Evolutionary conservation across 1,140 invertebrate genomes (phyloP).

Genomic region (Glossosoma conforme): DNA sequence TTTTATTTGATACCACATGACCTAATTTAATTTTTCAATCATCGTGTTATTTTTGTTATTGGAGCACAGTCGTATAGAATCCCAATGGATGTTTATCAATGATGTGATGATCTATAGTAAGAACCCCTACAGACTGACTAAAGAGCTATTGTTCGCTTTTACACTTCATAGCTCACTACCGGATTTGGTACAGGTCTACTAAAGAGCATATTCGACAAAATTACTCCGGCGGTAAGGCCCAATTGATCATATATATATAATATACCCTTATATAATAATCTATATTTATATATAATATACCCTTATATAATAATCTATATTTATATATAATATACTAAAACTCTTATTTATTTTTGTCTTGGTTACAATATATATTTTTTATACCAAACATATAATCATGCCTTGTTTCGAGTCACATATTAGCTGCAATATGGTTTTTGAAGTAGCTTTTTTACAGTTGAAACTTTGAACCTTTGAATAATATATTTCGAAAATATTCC

Average conservation of each 20-base stretch:
- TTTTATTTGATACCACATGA: no score
- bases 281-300: conserved; percentile 15
- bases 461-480: no score
- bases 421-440: neutral
- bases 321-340: conserved; percentile 11
- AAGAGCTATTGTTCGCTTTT: conserved; percentile 17
- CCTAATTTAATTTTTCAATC: neutral
- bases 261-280: conserved; percentile 9
- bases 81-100: conserved; percentile 9
- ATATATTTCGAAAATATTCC: no score
- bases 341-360: neutral
- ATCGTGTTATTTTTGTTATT: neutral
- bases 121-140: conserved; percentile 18
- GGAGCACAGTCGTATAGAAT: neutral
- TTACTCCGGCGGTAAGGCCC: conserved; percentile 53
- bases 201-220: conserved; percentile 57
- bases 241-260: conserved; percentile 20
- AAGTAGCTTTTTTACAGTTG: neutral
- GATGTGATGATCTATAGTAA: conserved; percentile 1
- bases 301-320: conserved; percentile 16
- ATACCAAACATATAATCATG: neutral
- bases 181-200: conserved; percentile 54
- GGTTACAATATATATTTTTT: neutral
- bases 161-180: conserved; percentile 44
- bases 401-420: neutral